Evolutionary conservation across 1,140 invertebrate species (phyloP), one percentile per base, ranked within the genome.

Genomic region (Patella vulgata): DNA sequence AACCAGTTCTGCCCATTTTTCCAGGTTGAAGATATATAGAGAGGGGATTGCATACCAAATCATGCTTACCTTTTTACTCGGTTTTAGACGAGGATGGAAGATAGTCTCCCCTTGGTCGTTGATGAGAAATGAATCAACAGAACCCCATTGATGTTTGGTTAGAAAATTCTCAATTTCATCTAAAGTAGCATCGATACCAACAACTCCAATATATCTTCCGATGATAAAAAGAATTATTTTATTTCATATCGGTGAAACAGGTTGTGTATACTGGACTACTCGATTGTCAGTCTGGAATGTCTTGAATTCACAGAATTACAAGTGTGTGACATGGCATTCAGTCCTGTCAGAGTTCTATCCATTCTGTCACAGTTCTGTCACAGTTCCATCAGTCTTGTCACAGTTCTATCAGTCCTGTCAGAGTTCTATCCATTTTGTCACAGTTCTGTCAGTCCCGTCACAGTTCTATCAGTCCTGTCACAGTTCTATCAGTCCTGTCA

Each of bases 161-260:
- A 86, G 68, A 53, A 83, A 80, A 55, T 84, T 84, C 63, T 85
- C 84, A 42, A 85, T 83, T 54, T 85, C 84, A 65, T 85, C 84
- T 27, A 86, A 50, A n/a, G 84, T 85, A 8, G 82, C 84, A 75
- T 86, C 84, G 25, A 86, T 77, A 33, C 83, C 84, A 54, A 81
- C 82, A 6, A 86, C 84, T 42, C 84, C 84, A 58, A 86, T 84
- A 39, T 80, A 79, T 44, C 84, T 84, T 58, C 3, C 46, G 39
- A 39, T 28, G 56, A 36, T n/a, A 55, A 14, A 54, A 23, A 44
- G 3, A 58, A 14, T 19, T 5, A 53, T n/a, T n/a, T n/a, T n/a
- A n/a, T n/a, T n/a, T n/a, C n/a, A n/a, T 47, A 11, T 17, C 9
- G 23, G 11, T 14, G 21, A 47, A 9, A 11, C 12, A 47, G 21